Evolutionary conservation across 2,888 invertebrate species (phyloP).

Genomic region (Polymixis lichenea): DNA sequence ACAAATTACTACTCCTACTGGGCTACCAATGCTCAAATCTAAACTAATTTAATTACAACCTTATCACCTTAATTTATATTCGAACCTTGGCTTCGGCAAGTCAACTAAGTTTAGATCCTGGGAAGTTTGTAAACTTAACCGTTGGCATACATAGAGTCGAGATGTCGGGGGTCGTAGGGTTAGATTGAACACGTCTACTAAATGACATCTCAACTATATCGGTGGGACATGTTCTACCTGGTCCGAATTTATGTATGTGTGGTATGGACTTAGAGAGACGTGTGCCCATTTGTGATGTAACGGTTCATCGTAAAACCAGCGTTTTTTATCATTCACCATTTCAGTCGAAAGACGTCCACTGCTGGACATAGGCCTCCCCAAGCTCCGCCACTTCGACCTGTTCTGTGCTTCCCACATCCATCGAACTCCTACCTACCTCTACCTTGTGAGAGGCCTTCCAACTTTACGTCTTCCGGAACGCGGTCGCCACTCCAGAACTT

Average conservation of each 20-base stretch:
- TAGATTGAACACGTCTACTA: constrained; percentile 45
- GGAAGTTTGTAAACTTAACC: constrained; percentile 45
- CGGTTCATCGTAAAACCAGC: constrained; percentile 3
- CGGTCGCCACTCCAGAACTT: too few relatives aligned
- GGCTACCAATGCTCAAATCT: neutral
- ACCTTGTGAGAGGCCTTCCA: too few relatives aligned
- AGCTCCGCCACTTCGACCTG: too few relatives aligned
- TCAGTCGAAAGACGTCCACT: too few relatives aligned
- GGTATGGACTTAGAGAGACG: neutral
- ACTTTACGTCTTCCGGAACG: too few relatives aligned
- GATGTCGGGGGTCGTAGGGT: constrained; percentile 16
- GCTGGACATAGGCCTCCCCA: too few relatives aligned
- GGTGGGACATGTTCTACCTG: neutral
- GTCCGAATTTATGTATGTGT: neutral
- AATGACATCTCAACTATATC: constrained; percentile 31
- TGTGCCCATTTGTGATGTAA: neutral
- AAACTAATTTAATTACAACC: constrained; percentile 35
- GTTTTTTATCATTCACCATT: too few relatives aligned
- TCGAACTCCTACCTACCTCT: too few relatives aligned
- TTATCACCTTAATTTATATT: constrained; percentile 35
- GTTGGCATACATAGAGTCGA: constrained; percentile 19
- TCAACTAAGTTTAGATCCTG: constrained; percentile 37
- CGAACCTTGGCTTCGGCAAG: constrained; percentile 12
- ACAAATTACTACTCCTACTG: too few relatives aligned
- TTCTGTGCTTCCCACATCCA: too few relatives aligned